Percentiles rank a stretch among this genome's conserved stretches.
Evolutionary conservation across 2,113 vertebrate genomes (phyloP).

Genomic region (Callipepla californica): DNA sequence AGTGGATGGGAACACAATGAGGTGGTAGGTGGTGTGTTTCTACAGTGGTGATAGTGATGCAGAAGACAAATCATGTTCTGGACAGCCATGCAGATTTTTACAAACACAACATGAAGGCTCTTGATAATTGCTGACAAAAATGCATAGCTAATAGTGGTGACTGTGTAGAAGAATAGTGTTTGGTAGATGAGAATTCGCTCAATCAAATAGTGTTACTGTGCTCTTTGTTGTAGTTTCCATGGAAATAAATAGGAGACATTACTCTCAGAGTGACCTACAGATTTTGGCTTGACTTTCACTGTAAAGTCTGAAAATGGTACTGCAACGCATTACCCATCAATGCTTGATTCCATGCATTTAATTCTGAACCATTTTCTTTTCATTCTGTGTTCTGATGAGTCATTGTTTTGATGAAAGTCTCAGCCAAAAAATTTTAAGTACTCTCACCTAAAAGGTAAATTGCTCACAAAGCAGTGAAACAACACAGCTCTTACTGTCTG

Average conservation of each 20-base stretch:
- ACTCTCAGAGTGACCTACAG: background rate
- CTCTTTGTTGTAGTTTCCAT: background rate
- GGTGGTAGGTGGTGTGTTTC: background rate
- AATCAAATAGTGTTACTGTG: background rate
- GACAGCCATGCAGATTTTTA: background rate
- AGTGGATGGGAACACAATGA: background rate
- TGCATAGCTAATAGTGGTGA: background rate
- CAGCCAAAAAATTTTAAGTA: background rate
- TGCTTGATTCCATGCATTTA: background rate
- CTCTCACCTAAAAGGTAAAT: background rate
- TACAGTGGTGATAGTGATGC: background rate
- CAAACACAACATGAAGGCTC: background rate
- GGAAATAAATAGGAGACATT: background rate
- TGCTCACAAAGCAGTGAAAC: constrained; percentile 7
- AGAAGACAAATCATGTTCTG: background rate
- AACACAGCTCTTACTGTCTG: background rate
- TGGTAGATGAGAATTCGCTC: background rate
- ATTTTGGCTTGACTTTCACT: background rate
- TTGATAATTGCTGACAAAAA: background rate
- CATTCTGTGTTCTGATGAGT: background rate
- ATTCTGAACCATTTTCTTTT: background rate
- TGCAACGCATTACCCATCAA: background rate
- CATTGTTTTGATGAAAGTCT: constrained; percentile 13
- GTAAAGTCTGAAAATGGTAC: background rate
- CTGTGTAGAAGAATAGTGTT: background rate